Base-by-base conservation (phyloP, 2,113 vertebrate genomes). In the Nibea coibor region DNA sequence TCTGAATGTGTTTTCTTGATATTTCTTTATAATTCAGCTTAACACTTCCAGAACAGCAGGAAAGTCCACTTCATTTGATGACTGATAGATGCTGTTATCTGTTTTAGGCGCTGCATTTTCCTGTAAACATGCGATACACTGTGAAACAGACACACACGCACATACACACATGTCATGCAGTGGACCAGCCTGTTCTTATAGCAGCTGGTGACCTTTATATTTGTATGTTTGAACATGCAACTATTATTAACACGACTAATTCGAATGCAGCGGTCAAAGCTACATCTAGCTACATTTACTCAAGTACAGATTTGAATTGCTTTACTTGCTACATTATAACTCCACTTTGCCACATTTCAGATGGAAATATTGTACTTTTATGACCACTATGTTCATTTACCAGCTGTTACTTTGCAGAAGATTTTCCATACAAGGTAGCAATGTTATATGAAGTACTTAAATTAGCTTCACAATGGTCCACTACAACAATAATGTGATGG, bases 71-170 rank as follows among this genome's bases (percentile, higher is more conserved):
- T n/a, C 61, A 26, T 26, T 2, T 26, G 24, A 26, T 26, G 24
- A 26, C 24, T 26, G 24, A 43, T 54, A 12, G 15, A 48, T 51
- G 56, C 51, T 50, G 63, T 68, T 43, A 75, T 75, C 80, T 75
- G 76, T 89, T 50, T 24, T 16, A 4, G 4, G 28, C 73, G 4
- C 62, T 69, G 64, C 45, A 48, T 65, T 75, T 69, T n/a, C 56
- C 39, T 50, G 19, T 80, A 80, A 72, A 79, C 70, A 58, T 45
- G 47, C 0, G 15, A 64, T 16, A 10, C 3, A 2, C 11, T 62
- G 17, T 0, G 47, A 62, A 24, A 16, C 48, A 50, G 22, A 26
- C 6, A 28, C 2, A 28, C 51, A 24, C 48, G 24, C 20, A 35
- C 6, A 59, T 45, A 50, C 72, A 59, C 7, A 47, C 26, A 4